These are phyloP conservation scores for Hirundichthys speculiger DNA, from an alignment of 2,113 vertebrate genomes.

Conservation along the genomic window DNA sequence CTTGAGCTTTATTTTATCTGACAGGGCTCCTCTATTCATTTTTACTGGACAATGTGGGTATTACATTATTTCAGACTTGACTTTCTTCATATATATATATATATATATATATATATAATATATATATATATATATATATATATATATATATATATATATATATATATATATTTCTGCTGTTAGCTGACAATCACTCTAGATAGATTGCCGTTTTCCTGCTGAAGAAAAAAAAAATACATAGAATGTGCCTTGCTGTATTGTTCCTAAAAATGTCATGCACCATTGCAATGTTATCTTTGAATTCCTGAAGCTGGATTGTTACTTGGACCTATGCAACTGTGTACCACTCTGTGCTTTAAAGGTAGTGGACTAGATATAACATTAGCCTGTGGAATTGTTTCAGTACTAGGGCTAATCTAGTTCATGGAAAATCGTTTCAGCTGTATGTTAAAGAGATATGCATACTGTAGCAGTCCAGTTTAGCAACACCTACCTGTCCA, in stretches of 20 bases:
- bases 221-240: conserved; percentile 21
- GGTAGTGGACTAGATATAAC: not conserved
- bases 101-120: too few relatives aligned
- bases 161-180: conserved; percentile 2
- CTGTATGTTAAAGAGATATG: too few relatives aligned
- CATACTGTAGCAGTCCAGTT: too few relatives aligned
- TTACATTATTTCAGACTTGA: conserved; percentile 2
- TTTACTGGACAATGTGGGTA: not conserved
- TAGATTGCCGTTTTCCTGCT: conserved; percentile 36
- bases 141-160: too few relatives aligned
- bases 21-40: conserved; percentile 7
- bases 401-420: too few relatives aligned
- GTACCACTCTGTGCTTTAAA: conserved; percentile 27
- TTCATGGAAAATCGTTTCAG: too few relatives aligned
- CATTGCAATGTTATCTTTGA: not conserved
- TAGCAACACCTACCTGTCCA: too few relatives aligned
- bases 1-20: conserved; percentile 8
- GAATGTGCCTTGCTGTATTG: conserved; percentile 17
- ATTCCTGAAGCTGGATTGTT: conserved; percentile 32
- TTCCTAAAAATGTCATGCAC: conserved; percentile 32
- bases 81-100: too few relatives aligned
- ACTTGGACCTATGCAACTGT: conserved; percentile 47
- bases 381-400: too few relatives aligned
- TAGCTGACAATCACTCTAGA: conserved; percentile 30
- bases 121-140: too few relatives aligned